phyloP scores from a whole-genome alignment of 2,888 invertebrate genomes.

The Chrysodeixis includens region DNA sequence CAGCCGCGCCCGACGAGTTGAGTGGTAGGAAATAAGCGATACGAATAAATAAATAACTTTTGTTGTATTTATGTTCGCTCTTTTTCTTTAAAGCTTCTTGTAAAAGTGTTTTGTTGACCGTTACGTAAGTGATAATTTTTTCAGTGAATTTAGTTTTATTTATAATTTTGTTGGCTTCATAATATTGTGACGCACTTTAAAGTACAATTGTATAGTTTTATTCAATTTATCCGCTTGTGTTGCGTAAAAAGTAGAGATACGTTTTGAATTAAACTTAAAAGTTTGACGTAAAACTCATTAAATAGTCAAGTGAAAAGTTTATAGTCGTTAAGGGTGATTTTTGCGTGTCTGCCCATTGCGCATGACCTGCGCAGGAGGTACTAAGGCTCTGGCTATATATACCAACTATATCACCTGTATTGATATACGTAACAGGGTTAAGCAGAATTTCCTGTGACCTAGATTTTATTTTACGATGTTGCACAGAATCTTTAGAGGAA shows the following conservation, averaged over 20 bases:
- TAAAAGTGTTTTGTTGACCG: constrained; percentile 41
- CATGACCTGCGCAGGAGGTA: constrained; percentile 84
- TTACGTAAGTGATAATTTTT: constrained; percentile 55
- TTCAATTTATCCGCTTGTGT: constrained; percentile 16
- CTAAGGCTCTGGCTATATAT: constrained; percentile 58
- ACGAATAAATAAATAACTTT: constrained; percentile 67
- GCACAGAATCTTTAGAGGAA: constrained; percentile 52
- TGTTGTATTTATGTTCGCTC: constrained; percentile 51
- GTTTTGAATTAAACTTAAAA: constrained; percentile 48
- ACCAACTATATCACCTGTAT: constrained; percentile 61
- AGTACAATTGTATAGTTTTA: constrained; percentile 10
- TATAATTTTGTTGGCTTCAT: constrained; percentile 22
- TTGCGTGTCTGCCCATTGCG: constrained; percentile 70
- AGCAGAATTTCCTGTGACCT: constrained; percentile 78
- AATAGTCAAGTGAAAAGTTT: constrained; percentile 70
- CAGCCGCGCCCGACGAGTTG: constrained; percentile 67
- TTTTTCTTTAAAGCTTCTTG: constrained; percentile 19
- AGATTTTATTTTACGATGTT: constrained; percentile 70
- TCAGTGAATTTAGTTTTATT: constrained; percentile 29
- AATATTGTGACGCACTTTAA: constrained; percentile 8
- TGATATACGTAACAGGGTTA: constrained; percentile 65
- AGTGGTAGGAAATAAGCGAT: constrained; percentile 70
- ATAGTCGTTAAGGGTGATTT: constrained; percentile 63
- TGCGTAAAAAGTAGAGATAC: constrained; percentile 3
- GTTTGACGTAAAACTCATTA: constrained; percentile 60